Evolutionary conservation across 1,140 invertebrate genomes (phyloP), one percentile per base, ranked within the genome.

Genomic region (Thaumetopoea pityocampa): DNA sequence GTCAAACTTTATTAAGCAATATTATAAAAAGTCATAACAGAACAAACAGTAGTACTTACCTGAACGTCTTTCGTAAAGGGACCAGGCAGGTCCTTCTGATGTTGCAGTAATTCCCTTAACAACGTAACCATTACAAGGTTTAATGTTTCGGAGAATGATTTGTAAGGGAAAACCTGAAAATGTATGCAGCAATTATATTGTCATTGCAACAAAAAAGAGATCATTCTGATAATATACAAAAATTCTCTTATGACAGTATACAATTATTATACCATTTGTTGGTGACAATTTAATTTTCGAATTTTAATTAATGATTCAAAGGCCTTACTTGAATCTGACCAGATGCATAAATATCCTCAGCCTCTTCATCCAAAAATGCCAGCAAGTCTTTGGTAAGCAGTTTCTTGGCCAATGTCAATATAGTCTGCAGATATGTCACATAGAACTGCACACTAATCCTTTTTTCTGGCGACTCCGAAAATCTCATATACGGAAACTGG

Each of bases 31-130:
- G n/a, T n/a, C n/a, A n/a, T n/a, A n/a, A n/a, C n/a, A n/a, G n/a
- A n/a, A n/a, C n/a, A n/a, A n/a, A n/a, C n/a, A 30, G 7, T 18
- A 35, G 18, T 19, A 51, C 52, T 52, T 56, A 86, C 95, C 82
- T 98, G 94, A 11, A 99, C 95, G 67, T 99, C 97, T 73, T 92
- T 93, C 2, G 95, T 97, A 66, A 99, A 99, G 1, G 93, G 91
- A 2, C 89, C 86, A 1, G 96, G 94, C 33, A 98, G 84, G 85
- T 97, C 95, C 56, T 91, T 92, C 64, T 98, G 95, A 69, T 93
- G 91, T 61, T 97, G 94, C 14, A 99, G 81, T 18, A 99, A 82
- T 79, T 99, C 97, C 46, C 96, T 86, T 20, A 99, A 79, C 30
- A 99, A 80, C 0, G 96, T 96, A 1, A 99, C 94, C 88, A 98